Percentiles rank a stretch among this genome's conserved stretches.
These are phyloP conservation scores for Brachyrhaphis roseni DNA, from an alignment of 2,797 vertebrate species.

Conservation along the genomic window DNA sequence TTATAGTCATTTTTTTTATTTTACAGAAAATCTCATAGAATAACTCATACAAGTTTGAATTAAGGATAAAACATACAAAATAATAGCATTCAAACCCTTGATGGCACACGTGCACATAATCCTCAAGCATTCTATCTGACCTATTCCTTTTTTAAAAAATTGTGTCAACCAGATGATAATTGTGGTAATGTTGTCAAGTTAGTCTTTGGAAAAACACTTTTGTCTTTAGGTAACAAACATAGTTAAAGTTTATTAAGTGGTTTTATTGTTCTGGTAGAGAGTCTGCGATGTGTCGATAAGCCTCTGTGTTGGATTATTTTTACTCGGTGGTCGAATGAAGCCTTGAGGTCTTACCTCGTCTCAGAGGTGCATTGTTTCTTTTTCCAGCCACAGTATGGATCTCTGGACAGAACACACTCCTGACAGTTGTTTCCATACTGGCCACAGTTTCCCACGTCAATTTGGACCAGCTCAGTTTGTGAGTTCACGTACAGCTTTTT, in stretches of 20 bases:
- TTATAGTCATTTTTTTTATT: too few relatives aligned
- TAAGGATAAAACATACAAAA: background rate
- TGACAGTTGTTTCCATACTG: conserved; percentile 65
- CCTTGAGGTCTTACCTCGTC: conserved; percentile 30
- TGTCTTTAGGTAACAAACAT: background rate
- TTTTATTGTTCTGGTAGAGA: background rate
- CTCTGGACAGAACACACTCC: conserved; percentile 70
- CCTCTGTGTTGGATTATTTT: background rate
- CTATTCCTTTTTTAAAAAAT: background rate
- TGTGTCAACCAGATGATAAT: background rate
- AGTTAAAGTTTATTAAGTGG: background rate
- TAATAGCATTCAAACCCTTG: background rate
- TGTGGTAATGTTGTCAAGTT: background rate
- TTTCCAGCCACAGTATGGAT: conserved; percentile 79
- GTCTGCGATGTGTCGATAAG: background rate
- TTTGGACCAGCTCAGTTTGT: conserved; percentile 63
- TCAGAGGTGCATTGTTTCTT: conserved; percentile 18
- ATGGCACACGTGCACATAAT: background rate
- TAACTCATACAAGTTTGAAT: background rate
- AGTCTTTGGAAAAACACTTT: background rate
- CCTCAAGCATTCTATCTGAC: background rate
- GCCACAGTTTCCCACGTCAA: conserved; percentile 68
- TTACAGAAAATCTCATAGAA: too few relatives aligned
- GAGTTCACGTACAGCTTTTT: conserved; percentile 69
- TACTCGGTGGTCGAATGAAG: background rate